A percentile compares a stretch with the other conserved stretches of the same genome.
These are phyloP conservation scores for Drosophila merina DNA, from an alignment of 2,888 invertebrate genomes.

Conservation along the genomic window DNA sequence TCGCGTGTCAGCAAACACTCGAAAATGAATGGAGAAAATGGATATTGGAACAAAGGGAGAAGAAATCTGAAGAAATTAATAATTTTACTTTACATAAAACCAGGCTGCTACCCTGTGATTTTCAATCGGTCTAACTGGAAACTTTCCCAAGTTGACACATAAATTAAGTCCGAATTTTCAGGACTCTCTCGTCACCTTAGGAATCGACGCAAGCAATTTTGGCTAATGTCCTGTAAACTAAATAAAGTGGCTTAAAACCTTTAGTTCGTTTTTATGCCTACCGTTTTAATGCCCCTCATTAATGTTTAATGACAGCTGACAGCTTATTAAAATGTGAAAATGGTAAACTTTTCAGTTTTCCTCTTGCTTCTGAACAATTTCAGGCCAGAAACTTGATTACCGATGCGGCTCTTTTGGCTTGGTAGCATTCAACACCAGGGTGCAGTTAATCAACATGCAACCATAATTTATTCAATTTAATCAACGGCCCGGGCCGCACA, in stretches of 20 bases:
- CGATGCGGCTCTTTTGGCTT: conserved; percentile 21
- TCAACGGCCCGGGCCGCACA: conserved; percentile 41
- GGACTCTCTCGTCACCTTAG: not conserved
- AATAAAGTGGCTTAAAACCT: conserved; percentile 39
- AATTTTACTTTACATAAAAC: not conserved
- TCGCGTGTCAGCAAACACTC: conserved; percentile 35
- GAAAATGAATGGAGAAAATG: conserved; percentile 12
- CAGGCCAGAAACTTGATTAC: conserved; percentile 31
- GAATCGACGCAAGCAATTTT: conserved; percentile 7
- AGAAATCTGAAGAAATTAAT: conserved; percentile 8
- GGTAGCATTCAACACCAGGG: conserved; percentile 1
- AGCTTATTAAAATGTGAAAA: conserved; percentile 69
- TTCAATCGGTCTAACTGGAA: conserved; percentile 1
- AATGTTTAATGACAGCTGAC: conserved; percentile 49
- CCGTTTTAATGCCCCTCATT: conserved; percentile 18
- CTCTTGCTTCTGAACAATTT: conserved; percentile 10
- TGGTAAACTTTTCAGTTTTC: conserved; percentile 9
- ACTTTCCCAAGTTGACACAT: conserved; percentile 22
- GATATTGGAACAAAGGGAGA: conserved; percentile 21
- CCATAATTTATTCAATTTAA: conserved; percentile 72
- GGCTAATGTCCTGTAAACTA: conserved; percentile 13
- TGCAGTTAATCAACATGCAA: conserved; percentile 56
- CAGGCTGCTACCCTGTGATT: not conserved
- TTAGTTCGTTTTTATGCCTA: conserved; percentile 17
- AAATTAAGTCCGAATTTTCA: conserved; percentile 2